A percentile compares a stretch with the other conserved stretches of the same genome.
Conservation (phyloP, 2,888 invertebrate species). For the Hirtodrosophila trivittata region DNA sequence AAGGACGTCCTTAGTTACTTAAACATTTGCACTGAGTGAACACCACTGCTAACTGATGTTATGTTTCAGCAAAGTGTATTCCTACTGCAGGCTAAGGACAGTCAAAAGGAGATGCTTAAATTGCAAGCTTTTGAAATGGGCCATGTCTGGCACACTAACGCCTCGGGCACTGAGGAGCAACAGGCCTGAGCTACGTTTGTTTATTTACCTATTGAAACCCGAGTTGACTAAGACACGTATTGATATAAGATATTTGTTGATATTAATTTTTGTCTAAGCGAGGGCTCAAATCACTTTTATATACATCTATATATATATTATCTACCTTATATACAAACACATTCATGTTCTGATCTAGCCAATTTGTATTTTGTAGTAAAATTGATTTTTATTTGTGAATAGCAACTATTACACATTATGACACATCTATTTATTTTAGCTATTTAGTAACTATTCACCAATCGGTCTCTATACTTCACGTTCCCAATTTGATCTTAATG, state of each 20-base stretch:
- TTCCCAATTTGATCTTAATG: conserved; percentile 25
- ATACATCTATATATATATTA: no score
- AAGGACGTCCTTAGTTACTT: conserved; percentile 8
- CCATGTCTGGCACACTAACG: conserved; percentile 66
- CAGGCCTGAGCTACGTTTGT: conserved; percentile 42
- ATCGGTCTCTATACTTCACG: conserved; percentile 46
- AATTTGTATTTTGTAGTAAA: neutral
- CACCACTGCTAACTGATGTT: no score
- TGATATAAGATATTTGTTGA: no score
- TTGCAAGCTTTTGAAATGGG: conserved; percentile 82
- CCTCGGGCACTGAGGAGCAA: conserved; percentile 57
- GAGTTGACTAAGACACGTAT: no score
- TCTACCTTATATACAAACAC: no score
- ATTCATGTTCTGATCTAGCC: no score
- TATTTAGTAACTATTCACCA: neutral
- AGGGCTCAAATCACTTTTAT: no score
- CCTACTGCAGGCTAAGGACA: conserved; percentile 90
- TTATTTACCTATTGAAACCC: no score
- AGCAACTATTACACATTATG: neutral
- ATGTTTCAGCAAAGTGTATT: conserved; percentile 90
- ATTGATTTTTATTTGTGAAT: conserved; percentile 1
- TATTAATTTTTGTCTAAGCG: no score
- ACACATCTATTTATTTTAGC: conserved; percentile 4
- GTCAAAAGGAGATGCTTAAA: conserved; percentile 85
- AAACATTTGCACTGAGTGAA: neutral